Percentiles rank a stretch among this genome's conserved stretches.
Evolutionary conservation across 2,113 vertebrate genomes (phyloP).

Genomic region (Eubucco bourcierii): DNA sequence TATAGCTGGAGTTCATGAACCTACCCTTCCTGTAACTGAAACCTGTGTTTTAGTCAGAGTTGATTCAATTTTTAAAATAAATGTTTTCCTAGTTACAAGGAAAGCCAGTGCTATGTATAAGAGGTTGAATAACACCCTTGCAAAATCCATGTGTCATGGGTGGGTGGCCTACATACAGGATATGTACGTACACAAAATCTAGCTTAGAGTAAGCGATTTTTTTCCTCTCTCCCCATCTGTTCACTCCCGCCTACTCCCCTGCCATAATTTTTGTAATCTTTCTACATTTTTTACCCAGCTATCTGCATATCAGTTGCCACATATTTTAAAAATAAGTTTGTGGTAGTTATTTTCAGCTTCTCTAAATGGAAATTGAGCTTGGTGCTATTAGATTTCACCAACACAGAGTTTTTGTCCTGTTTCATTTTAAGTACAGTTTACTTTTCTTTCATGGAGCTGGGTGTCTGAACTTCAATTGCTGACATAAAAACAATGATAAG

Average conservation of each 20-base stretch:
- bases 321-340: neutral
- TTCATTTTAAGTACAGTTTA: neutral
- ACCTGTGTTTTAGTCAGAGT: conserved; percentile 58
- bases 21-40: conserved; percentile 63
- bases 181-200: neutral
- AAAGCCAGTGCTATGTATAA: conserved; percentile 33
- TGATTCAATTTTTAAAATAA: conserved; percentile 70
- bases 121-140: conserved; percentile 51
- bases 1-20: conserved; percentile 61
- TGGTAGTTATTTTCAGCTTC: neutral
- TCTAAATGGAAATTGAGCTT: neutral
- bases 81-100: conserved; percentile 50
- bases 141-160: conserved; percentile 18
- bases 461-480: neutral
- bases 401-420: neutral
- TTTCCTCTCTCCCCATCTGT: neutral
- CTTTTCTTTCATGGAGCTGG: neutral
- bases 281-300: neutral
- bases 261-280: neutral
- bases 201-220: neutral
- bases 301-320: neutral
- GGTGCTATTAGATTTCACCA: neutral
- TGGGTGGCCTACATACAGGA: conserved; percentile 31
- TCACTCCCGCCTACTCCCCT: neutral
- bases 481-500: neutral